Evolutionary conservation across 2,888 invertebrate genomes (phyloP), one percentile per base, ranked within the genome.

Genomic region (Helobdella robusta): DNA sequence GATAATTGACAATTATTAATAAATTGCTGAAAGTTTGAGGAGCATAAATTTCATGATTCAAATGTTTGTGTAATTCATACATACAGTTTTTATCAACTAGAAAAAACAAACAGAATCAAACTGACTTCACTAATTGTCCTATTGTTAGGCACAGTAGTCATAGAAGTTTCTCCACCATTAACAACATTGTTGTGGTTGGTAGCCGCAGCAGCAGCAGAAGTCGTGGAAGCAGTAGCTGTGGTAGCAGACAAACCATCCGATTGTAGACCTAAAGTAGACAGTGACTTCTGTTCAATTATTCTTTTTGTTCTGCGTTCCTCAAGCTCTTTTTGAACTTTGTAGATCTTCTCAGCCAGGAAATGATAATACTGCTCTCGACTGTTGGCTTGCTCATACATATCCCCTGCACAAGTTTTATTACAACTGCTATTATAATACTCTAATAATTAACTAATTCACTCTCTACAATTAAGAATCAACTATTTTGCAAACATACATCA

Each of bases 371-470:
- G 95, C 1, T 95, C 95, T 78, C 94, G 84, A 65, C 91, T 92
- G 77, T 93, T 92, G 0, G 97, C 97, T 86, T 90, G 89, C 80
- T 94, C 94, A 79, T 95, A 99, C 97, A 98, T 98, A 76, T 98
- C 97, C 52, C 93, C 91, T 81, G 98, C n/a, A n/a, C 98, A 0
- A 99, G 97, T 36, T 66, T 66, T 73, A 91, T 85, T 65, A 98
- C 98, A 79, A 98, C 98, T 1, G 91, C 89, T 28, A 98, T 94
- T 70, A 99, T 84, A 83, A 97, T 98, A 77, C n/a, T n/a, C n/a
- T n/a, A n/a, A n/a, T n/a, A n/a, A n/a, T n/a, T n/a, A n/a, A n/a
- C n/a, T n/a, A n/a, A n/a, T n/a, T n/a, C n/a, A n/a, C 98, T 75
- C 92, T 84, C 86, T 95, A 88, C 6, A 94, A 92, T 71, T 89